Percentiles rank a stretch among this genome's conserved stretches.
These are phyloP conservation scores for Megaptera novaeangliae DNA, from an alignment of 2,113 vertebrate genomes.

Conservation along the genomic window DNA sequence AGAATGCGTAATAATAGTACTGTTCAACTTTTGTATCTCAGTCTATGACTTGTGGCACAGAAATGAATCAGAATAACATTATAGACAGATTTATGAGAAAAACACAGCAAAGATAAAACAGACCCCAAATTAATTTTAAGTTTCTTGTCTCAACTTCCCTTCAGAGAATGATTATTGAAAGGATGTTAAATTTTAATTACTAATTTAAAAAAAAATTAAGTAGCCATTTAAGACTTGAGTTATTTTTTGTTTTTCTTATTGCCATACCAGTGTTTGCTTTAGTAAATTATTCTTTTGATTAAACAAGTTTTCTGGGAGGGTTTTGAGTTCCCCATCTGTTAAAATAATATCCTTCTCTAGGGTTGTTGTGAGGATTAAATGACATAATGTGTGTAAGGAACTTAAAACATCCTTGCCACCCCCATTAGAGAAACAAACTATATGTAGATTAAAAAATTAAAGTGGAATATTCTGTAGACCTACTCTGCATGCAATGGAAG, in stretches of 20 bases:
- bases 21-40: background rate
- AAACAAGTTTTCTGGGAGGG: background rate
- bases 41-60: background rate
- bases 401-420: background rate
- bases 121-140: background rate
- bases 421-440: background rate
- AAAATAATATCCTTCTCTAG: background rate
- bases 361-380: background rate
- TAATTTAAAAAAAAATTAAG: background rate
- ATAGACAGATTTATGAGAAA: background rate
- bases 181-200: slow-evolving; percentile 5
- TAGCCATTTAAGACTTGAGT: background rate
- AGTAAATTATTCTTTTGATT: background rate
- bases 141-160: background rate
- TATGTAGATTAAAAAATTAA: slow-evolving; percentile 7
- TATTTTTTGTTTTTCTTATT: background rate
- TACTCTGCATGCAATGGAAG: background rate
- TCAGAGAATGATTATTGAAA: slow-evolving; percentile 7
- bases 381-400: background rate
- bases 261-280: background rate
- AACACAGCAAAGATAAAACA: background rate
- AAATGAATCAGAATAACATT: background rate
- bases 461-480: background rate
- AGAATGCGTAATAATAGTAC: too few species aligned
- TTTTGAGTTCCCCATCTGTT: background rate